Evolutionary conservation across 2,797 vertebrate genomes (phyloP).

Genomic region (Enteromius thamalakanensis): DNA sequence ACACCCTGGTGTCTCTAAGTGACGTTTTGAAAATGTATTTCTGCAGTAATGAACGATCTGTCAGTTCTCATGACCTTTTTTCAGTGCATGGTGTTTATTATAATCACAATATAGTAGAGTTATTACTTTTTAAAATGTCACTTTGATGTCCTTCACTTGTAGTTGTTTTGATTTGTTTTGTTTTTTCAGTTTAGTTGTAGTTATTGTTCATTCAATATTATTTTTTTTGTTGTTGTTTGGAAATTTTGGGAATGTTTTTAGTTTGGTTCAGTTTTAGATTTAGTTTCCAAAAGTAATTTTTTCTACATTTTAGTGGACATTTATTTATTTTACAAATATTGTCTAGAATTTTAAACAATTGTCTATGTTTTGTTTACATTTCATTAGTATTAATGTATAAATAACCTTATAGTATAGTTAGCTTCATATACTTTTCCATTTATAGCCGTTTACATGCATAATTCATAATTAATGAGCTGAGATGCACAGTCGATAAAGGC

Average conservation of each 20-base stretch:
- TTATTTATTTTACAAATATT: background rate
- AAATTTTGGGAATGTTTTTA: background rate
- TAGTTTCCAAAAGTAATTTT: background rate
- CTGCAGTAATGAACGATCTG: background rate
- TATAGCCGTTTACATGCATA: background rate
- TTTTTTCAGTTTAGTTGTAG: background rate
- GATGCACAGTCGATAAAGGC: background rate
- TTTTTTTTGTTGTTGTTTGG: too few relatives aligned
- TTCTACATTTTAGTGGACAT: background rate
- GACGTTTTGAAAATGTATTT: constrained; percentile 6
- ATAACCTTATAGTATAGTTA: background rate
- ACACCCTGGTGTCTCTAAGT: constrained; percentile 6
- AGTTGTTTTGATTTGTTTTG: background rate
- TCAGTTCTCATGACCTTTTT: constrained; percentile 14
- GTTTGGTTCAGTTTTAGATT: background rate
- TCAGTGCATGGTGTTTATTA: background rate
- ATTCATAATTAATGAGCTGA: constrained; percentile 21
- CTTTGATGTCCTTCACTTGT: background rate
- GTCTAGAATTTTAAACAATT: too few relatives aligned
- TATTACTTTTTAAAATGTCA: constrained; percentile 4
- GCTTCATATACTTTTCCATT: background rate
- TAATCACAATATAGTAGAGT: background rate
- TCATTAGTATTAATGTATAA: background rate
- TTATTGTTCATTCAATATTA: background rate
- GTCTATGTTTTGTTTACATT: background rate